These are phyloP conservation scores for Pocota personata DNA, from an alignment of 2,888 invertebrate species.

Conservation along the genomic window DNA sequence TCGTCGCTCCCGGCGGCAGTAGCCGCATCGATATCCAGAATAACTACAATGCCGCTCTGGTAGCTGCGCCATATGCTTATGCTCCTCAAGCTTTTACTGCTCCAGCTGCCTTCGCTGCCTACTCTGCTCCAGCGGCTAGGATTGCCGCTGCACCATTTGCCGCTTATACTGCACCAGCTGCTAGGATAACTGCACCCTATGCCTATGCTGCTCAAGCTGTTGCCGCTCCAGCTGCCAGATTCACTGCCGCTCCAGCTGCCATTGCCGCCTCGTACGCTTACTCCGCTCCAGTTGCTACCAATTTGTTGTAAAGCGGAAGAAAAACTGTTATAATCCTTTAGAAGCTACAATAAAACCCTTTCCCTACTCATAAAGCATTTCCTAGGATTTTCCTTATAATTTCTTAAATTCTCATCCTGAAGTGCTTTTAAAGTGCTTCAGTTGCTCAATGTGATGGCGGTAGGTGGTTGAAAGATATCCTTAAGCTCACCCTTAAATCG, in stretches of 20 bases:
- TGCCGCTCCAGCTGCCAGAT: constrained; percentile 28
- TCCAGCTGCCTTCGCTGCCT: constrained; percentile 79
- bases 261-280: constrained; percentile 43
- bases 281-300: constrained; percentile 72
- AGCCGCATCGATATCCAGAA: constrained; percentile 67
- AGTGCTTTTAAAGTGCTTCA: constrained; percentile 12
- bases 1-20: constrained; percentile 47
- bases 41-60: constrained; percentile 60
- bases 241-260: constrained; percentile 25
- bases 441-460: neutral
- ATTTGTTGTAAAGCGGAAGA: constrained; percentile 43
- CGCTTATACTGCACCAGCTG: constrained; percentile 43
- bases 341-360: constrained; percentile 37
- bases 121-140: constrained; percentile 3
- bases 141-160: neutral
- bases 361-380: constrained; percentile 8
- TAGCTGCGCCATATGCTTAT: constrained; percentile 82
- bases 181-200: too few relatives aligned
- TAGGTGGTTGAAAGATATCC: neutral
- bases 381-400: neutral
- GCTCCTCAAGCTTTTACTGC: constrained; percentile 79
- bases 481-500: constrained; percentile 17
- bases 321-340: constrained; percentile 2
- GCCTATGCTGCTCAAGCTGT: constrained; percentile 33
- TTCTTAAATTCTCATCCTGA: neutral